Base-by-base conservation (phyloP, 2,797 vertebrate genomes). In the Coreius guichenoti region DNA sequence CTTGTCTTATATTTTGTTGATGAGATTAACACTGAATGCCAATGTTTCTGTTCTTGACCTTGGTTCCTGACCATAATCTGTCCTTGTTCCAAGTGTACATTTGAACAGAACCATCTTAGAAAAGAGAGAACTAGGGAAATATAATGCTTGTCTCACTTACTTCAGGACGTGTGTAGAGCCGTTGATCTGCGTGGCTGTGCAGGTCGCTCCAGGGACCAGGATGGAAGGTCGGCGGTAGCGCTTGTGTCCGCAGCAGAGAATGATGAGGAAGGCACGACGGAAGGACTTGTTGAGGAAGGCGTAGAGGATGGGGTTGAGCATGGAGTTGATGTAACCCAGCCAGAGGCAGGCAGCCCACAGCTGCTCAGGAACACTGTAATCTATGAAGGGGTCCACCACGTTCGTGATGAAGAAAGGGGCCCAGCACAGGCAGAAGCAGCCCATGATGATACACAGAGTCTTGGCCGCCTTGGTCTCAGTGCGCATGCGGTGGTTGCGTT, bases 251-350 rank as follows among this genome's bases (percentile, higher is more conserved):
- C 98, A 99, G 93, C 98, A 99, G 81, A 99, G 96, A 93, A 99
- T 99, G 94, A 97, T 98, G 93, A 99, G 97, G 96, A 99, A 99
- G 97, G 98, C 98, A 97, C 97, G 97, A 86, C 98, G 95, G 94
- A 99, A 99, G 91, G 98, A 97, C 94, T 98, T 99, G 96, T 99
- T 99, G 93, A 99, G 95, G 95, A 99, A 99, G 94, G 98, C 98
- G 87, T 99, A 99, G 88, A 99, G 97, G 93, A 99, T 98, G 90
- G 98, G 98, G 94, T 99, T 99, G 89, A 99, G 93, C 94, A 98
- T 98, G 91, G 98, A 99, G 96, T 99, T 99, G 92, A 99, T 99
- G 93, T 99, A 99, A 92, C 98, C 98, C 82, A 99, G 94, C 98
- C 98, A 99, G 75, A 99, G 95, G 92, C 97, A 99, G 87, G 98